These are phyloP conservation scores for Mesembrinibis cayennensis DNA, from an alignment of 2,113 vertebrate genomes.

Conservation along the genomic window DNA sequence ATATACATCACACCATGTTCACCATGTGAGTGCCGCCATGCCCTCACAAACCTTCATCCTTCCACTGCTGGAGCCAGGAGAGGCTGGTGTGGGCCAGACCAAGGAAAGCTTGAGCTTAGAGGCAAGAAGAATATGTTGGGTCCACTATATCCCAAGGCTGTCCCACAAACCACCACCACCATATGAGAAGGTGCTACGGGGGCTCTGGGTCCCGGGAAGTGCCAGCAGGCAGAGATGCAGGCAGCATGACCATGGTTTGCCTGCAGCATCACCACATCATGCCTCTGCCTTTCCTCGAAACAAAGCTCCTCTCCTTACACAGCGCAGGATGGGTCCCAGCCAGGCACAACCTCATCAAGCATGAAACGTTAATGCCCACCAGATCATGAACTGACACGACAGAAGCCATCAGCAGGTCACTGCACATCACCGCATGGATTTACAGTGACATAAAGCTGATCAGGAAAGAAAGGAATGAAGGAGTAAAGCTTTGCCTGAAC, in stretches of 20 bases:
- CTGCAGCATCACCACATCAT: background rate
- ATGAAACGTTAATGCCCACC: background rate
- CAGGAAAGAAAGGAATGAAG: background rate
- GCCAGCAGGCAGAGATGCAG: background rate
- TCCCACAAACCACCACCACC: background rate
- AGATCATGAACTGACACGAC: rapidly evolving
- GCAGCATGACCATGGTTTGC: background rate
- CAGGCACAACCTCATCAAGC: background rate
- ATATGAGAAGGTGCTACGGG: background rate
- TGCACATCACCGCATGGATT: background rate
- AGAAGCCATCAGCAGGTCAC: background rate
- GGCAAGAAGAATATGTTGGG: background rate
- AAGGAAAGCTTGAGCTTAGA: background rate
- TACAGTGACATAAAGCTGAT: background rate
- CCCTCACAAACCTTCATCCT: background rate
- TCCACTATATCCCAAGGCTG: background rate
- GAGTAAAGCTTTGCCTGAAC: background rate
- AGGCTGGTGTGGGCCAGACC: background rate
- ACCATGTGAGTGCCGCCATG: background rate
- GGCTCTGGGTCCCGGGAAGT: background rate
- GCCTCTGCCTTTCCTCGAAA: background rate
- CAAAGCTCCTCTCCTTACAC: background rate
- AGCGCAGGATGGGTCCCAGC: background rate
- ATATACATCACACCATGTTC: rapidly evolving
- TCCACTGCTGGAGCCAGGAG: background rate